Conservation (phyloP, 2,888 invertebrate genomes). For the Cyclophora punctaria region DNA sequence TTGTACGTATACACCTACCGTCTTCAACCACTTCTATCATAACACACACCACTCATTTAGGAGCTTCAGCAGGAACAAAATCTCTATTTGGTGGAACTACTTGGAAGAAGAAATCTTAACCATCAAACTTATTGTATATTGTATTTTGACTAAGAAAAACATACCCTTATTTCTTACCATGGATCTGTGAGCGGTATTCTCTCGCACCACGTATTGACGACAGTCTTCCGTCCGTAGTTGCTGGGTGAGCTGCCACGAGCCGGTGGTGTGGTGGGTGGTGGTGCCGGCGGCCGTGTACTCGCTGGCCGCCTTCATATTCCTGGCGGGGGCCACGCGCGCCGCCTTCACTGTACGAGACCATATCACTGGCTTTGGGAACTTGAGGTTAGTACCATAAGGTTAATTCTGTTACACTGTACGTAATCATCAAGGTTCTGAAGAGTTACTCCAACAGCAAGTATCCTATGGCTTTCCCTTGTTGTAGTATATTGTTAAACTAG, state of each 20-base stretch:
- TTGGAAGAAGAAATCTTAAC: constrained; percentile 57
- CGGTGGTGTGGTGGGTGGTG: constrained; percentile 96
- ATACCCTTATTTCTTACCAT: too few species aligned
- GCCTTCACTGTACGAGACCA: constrained; percentile 94
- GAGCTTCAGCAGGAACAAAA: constrained; percentile 76
- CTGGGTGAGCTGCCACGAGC: constrained; percentile 95
- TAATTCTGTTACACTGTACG: background rate
- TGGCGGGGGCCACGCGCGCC: constrained; percentile 90
- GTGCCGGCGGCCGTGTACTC: constrained; percentile 90
- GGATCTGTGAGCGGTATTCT: too few species aligned
- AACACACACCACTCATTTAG: background rate
- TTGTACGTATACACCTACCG: constrained; percentile 84
- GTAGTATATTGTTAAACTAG: too few species aligned
- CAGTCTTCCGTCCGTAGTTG: constrained; percentile 76
- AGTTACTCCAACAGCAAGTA: too few species aligned
- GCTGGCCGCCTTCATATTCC: constrained; percentile 83
- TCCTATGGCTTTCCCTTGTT: too few species aligned
- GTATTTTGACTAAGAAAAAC: too few species aligned
- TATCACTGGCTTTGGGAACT: constrained; percentile 88
- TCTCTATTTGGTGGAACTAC: constrained; percentile 84
- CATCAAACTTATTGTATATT: too few species aligned
- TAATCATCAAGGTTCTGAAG: too few species aligned
- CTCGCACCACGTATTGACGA: too few species aligned
- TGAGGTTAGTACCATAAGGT: constrained; percentile 68
- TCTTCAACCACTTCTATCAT: constrained; percentile 84